Base-by-base conservation (phyloP, 2,797 vertebrate genomes). In the Anomalospiza imberbis region DNA sequence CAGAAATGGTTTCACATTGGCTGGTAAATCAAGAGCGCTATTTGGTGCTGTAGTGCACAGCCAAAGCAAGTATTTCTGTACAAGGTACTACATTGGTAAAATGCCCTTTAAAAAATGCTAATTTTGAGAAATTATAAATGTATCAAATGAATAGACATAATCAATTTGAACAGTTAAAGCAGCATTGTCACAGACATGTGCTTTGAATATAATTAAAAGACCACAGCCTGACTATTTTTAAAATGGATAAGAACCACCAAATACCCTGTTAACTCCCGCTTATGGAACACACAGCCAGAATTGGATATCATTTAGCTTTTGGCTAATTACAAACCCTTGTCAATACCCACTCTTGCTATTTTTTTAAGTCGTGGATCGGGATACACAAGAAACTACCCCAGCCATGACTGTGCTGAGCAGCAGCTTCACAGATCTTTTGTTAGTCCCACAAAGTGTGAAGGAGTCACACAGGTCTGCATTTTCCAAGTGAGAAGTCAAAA, bases 221-320 rank as follows among this genome's bases (percentile, higher is more conserved):
- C 26, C 55, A 47, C 8, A 55, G 19, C 2, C 13, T 16, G 6
- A 34, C 34, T 68, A 3, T 15, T 84, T 16, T 36, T 91, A 47
- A 71, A 91, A 54, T 3, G 4, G 3, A 1, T 28, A 47, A 38
- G 34, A 82, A 45, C 24, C 42, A 76, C 32, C 29, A 42, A 92
- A 76, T 0, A 3, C 7, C 5, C 11, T 0, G 0, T 63, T 67
- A 74, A 28, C 13, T 54, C 47, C 40, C 26, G 26, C 8, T 29
- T 32, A 38, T 15, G 22, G 12, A 20, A 36, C 22, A 20, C n/a
- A 17, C 36, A 66, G 5, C 17, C 12, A 12, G 14, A 62, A 66
- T 5, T 26, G 12, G 36, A 80, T 77, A 76, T 5, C 6, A 47
- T 32, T 57, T 58, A 12, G 21, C 24, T 77, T 68, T 34, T 62